Base-by-base conservation (phyloP, 2,797 vertebrate species). In the Pangasius krempfi region DNA sequence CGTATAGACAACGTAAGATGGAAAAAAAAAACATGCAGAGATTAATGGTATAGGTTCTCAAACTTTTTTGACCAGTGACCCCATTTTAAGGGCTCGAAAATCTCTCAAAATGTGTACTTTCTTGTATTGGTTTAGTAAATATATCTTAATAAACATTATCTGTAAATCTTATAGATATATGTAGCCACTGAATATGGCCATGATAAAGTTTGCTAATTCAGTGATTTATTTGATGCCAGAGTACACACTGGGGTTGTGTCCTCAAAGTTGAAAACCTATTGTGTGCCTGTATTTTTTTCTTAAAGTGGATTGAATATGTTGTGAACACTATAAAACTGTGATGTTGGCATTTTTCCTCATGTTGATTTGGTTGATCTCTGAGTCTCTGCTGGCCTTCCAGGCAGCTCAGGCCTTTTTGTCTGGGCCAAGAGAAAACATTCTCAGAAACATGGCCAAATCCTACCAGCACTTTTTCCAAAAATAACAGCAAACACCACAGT, bases 381-480 rank as follows among this genome's bases (percentile, higher is more conserved):
- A 27, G 64, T 60, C 58, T 75, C 64, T 88, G 58, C 83, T 89
- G 62, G 62, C 87, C 85, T 88, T 86, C 89, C 90, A 89, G 64
- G 82, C 52, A 27, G 83, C 81, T 62, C 60, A 47, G 72, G 60
- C 52, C 22, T 86, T 89, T 90, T 73, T 84, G 79, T 89, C 68
- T 88, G 68, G 60, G 25, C 68, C 60, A 64, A 88, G 60, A 75
- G 40, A 73, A 85, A 78, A 68, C 86, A 73, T 86, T 90, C 56
- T 89, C 86, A 87, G 89, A 94, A 92, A 95, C 93, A 92, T 93
- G 94, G 93, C 92, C 88, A 91, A 80, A 87, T 90, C 87, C 58
- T 90, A 89, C 18, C 90, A 90, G 80, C 88, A 90, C 58, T 73
- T 89, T 85, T 64, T 93, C 93, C 93, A 94, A 93, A 94, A 95